Conservation (phyloP, 2,888 invertebrate species). For the Stomorhina lunata region DNA sequence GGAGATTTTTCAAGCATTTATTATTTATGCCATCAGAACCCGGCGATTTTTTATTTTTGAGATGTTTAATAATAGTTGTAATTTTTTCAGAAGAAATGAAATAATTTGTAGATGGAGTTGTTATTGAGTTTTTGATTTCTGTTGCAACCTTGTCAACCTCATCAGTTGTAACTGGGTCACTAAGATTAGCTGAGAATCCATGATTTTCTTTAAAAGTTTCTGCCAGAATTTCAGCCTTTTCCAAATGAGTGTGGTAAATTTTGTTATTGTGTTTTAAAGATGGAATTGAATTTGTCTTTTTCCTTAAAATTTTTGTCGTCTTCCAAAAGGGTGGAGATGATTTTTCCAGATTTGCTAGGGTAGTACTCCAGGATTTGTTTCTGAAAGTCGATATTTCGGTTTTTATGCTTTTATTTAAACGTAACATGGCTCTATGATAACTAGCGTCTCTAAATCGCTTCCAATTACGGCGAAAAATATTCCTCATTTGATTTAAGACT, state of each 20-base stretch:
- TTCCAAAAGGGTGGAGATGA: background rate
- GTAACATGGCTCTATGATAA: background rate
- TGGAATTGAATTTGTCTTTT: background rate
- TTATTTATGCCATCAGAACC: background rate
- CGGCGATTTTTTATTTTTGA: background rate
- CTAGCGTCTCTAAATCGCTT: background rate
- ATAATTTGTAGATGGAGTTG: too few relatives aligned
- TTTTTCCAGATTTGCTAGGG: background rate
- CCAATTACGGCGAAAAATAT: background rate
- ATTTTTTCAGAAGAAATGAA: background rate
- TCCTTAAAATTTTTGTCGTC: background rate
- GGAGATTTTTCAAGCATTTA: too few relatives aligned
- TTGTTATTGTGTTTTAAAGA: background rate
- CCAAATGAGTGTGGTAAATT: background rate
- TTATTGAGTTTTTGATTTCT: too few relatives aligned
- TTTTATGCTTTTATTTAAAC: background rate
- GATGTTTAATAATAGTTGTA: background rate
- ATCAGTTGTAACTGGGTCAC: background rate
- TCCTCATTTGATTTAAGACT: background rate
- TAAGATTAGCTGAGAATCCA: background rate
- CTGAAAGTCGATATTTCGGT: background rate
- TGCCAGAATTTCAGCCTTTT: background rate
- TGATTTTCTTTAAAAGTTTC: background rate
- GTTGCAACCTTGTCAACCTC: too few relatives aligned
- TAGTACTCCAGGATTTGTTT: background rate